A percentile compares a stretch with the other conserved stretches of the same genome.
phyloP scores from a whole-genome alignment of 2,888 invertebrate genomes.

The Nemurella pictetii region DNA sequence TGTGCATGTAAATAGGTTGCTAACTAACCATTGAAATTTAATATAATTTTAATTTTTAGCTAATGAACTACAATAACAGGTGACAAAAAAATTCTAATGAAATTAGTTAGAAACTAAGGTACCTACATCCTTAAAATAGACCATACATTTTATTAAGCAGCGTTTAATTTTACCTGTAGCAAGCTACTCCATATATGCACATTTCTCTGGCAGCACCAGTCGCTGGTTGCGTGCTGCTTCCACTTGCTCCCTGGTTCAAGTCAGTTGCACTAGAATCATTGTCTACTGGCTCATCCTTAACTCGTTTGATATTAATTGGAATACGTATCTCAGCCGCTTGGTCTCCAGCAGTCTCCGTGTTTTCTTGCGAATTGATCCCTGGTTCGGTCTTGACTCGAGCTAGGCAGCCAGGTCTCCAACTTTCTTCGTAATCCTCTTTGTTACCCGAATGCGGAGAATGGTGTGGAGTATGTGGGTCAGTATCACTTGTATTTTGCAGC shows the following conservation, averaged over 20 bases:
- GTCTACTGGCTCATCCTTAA: neutral
- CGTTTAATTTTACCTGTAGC: neutral
- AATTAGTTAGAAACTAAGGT: too few species aligned
- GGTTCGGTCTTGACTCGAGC: neutral
- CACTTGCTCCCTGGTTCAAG: neutral
- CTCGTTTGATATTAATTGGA: neutral
- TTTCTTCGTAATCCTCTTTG: neutral
- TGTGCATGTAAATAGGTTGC: too few species aligned
- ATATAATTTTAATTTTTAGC: too few species aligned
- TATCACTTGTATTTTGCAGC: neutral
- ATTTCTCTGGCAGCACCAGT: neutral
- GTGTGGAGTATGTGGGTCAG: neutral
- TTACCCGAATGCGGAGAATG: neutral
- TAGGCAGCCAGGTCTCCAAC: neutral
- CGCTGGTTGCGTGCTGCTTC: neutral
- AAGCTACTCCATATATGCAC: conserved; percentile 9
- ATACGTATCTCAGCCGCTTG: too few species aligned
- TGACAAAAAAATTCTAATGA: too few species aligned
- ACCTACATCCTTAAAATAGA: neutral
- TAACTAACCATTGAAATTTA: too few species aligned
- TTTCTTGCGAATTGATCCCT: neutral
- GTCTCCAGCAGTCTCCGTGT: neutral
- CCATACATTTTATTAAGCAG: too few species aligned
- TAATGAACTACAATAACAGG: too few species aligned
- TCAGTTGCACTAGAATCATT: neutral